Evolutionary conservation across 2,888 invertebrate species (phyloP), one percentile per base, ranked within the genome.

Genomic region (Trachelus tabidus): DNA sequence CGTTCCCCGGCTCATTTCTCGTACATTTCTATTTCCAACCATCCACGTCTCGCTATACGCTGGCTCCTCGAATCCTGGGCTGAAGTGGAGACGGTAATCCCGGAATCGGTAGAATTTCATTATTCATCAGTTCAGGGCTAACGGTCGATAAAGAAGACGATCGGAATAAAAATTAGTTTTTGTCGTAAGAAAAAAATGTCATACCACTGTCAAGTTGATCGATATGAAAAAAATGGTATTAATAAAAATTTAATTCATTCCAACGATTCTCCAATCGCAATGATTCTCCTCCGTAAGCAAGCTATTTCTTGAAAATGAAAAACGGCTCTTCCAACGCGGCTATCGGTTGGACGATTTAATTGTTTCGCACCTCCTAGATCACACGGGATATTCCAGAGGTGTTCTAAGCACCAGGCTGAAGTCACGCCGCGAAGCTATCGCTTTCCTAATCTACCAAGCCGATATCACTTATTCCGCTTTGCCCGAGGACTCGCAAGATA

Each of bases 1-100:
- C 85, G 82, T 81, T 83, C 83, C 81, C 83, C 82, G 83, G 81
- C 83, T 83, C 83, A 82, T 82, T 79, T 81, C 83, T 83, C 81
- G 81, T 83, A 81, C 84, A 81, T 82, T 86, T 87, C 87, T 87
- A 87, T 86, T 88, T 86, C 85, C 80, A 87, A 83, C 82, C 83
- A 84, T 84, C 74, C 77, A 76, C 77, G 78, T 80, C 78, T 79
- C 80, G 82, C 82, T 33, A 15, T 68, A 68, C 69, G n/a, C 69
- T 6, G 23, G 23, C 69, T 31, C 69, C 69, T 23, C 34, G 15
- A 33, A 81, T 83, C 78, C 34, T 76, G 80, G 23, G 56, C 56
- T 2, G 56, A 56, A 9, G 56, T 15, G 23, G 15, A 15, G 23
- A 23, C 23, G 56, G 23, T 56, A 56, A 56, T 56, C 9, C 56